Conservation (phyloP, 2,888 invertebrate genomes). For the Eurytoma californica region DNA sequence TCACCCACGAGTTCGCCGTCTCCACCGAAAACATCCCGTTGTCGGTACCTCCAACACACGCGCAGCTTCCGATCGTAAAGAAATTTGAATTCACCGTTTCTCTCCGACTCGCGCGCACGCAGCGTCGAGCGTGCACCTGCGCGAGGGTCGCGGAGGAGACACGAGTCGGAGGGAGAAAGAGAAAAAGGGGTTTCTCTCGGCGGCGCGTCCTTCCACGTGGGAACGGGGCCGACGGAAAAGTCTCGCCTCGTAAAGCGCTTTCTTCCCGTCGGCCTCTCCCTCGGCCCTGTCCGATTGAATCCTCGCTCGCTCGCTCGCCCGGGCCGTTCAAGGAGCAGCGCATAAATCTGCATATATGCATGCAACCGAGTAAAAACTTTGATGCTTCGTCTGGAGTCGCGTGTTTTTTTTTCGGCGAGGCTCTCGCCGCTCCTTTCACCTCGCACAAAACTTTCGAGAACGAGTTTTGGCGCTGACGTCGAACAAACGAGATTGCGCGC, state of each 20-base stretch:
- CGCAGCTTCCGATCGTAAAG: slow-evolving; percentile 23
- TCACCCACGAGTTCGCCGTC: slow-evolving; percentile 36
- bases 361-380: slow-evolving; percentile 68
- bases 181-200: slow-evolving; percentile 39
- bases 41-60: not conserved
- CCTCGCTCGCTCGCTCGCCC: slow-evolving; percentile 56
- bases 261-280: slow-evolving; percentile 56
- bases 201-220: slow-evolving; percentile 58
- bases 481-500: slow-evolving; percentile 47
- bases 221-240: slow-evolving; percentile 53
- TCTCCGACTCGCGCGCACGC: slow-evolving; percentile 17
- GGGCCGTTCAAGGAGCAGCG: slow-evolving; percentile 63
- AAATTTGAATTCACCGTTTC: slow-evolving; percentile 51
- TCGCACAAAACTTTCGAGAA: slow-evolving; percentile 59
- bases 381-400: slow-evolving; percentile 62
- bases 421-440: slow-evolving; percentile 39
- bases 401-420: slow-evolving; percentile 49
- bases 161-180: slow-evolving; percentile 12
- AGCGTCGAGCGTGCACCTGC: slow-evolving; percentile 43
- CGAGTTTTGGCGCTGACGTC: slow-evolving; percentile 55
- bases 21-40: slow-evolving; percentile 35
- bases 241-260: slow-evolving; percentile 54
- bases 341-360: slow-evolving; percentile 73
- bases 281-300: slow-evolving; percentile 57
- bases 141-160: slow-evolving; percentile 32